Evolutionary conservation across 2,797 vertebrate species (phyloP).

Genomic region (Poeciliopsis paucimaculata): DNA sequence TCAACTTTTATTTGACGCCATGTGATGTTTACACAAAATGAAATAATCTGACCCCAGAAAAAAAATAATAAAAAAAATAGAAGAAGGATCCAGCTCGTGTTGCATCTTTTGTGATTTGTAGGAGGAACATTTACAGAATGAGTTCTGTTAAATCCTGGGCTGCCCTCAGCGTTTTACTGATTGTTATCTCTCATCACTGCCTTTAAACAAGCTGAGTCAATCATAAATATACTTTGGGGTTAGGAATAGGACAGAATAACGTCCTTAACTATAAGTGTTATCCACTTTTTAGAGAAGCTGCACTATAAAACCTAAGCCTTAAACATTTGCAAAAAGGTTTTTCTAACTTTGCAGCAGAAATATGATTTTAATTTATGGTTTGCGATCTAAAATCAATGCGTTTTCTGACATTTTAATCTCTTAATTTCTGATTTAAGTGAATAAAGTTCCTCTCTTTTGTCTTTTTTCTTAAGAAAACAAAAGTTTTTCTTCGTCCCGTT

Average conservation of each 20-base stretch:
- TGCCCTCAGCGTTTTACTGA: not conserved
- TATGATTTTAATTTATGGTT: not conserved
- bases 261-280: not conserved
- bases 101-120: constrained; percentile 4
- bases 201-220: not conserved
- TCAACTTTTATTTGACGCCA: constrained; percentile 11
- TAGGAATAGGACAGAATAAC: not conserved
- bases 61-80: not conserved
- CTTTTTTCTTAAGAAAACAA: not conserved
- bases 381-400: not conserved
- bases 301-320: not conserved
- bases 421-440: not conserved
- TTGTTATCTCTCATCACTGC: not conserved
- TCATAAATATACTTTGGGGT: not conserved
- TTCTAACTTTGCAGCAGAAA: not conserved
- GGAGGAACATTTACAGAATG: not conserved
- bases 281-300: not conserved
- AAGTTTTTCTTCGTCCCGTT: not conserved
- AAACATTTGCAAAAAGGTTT: not conserved
- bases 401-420: not conserved
- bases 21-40: constrained; percentile 17
- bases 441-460: not conserved
- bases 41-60: constrained; percentile 9
- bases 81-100: not conserved
- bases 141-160: constrained; percentile 18